Evolutionary conservation across 2,888 invertebrate species (phyloP).

Genomic region (Amphipoea oculea): DNA sequence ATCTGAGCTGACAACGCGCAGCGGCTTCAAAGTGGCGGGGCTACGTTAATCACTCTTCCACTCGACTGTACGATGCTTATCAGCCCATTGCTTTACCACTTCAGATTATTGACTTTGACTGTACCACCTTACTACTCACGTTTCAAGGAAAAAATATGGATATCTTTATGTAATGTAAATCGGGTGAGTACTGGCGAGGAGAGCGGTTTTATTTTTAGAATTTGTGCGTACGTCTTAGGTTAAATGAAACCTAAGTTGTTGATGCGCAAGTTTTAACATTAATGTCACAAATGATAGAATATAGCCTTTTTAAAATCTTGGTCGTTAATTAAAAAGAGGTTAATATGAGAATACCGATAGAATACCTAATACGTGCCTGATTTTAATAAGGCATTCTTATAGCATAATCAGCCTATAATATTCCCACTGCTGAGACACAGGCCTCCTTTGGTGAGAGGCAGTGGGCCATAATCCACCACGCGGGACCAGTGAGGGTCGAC

Average conservation of each 20-base stretch:
- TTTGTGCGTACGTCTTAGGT: not conserved
- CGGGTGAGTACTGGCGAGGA: slow-evolving; percentile 52
- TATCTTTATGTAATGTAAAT: slow-evolving; percentile 66
- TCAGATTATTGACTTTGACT: slow-evolving; percentile 81
- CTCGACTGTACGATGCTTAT: slow-evolving; percentile 84
- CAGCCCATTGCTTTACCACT: slow-evolving; percentile 77
- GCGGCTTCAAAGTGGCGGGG: slow-evolving; percentile 68
- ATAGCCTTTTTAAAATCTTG: not conserved
- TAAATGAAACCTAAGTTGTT: not conserved
- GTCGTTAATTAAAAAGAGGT: not conserved
- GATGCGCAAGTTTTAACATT: slow-evolving; percentile 13
- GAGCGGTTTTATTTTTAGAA: slow-evolving; percentile 20
- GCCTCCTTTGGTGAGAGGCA: too few species aligned
- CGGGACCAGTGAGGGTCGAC: too few species aligned
- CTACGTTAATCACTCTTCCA: slow-evolving; percentile 84
- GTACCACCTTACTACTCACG: slow-evolving; percentile 70
- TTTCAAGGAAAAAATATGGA: slow-evolving; percentile 68
- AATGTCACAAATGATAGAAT: not conserved
- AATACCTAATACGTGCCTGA: too few species aligned
- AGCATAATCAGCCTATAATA: too few species aligned
- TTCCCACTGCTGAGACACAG: too few species aligned
- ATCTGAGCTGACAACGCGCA: slow-evolving; percentile 74
- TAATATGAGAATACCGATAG: not conserved
- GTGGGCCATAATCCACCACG: too few species aligned
- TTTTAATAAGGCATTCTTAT: too few species aligned